phyloP scores from a whole-genome alignment of 2,888 invertebrate genomes.

The Erannis defoliaria region DNA sequence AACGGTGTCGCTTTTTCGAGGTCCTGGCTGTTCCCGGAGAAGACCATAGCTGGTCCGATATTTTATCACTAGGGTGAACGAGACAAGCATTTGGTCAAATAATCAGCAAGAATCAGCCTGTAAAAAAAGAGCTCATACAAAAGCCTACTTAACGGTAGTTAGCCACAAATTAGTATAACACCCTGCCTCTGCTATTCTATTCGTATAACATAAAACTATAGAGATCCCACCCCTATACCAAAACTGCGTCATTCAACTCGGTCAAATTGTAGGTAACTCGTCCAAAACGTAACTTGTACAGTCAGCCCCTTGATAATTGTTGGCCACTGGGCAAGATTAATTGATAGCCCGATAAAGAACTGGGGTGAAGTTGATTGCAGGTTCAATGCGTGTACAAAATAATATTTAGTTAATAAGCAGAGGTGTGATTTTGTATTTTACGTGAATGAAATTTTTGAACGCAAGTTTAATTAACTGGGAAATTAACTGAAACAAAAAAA shows the following conservation, averaged over 20 bases:
- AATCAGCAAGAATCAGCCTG: no score
- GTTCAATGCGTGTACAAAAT: slow-evolving; percentile 35
- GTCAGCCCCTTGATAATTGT: slow-evolving; percentile 58
- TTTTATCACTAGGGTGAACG: no score
- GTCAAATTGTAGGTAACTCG: slow-evolving; percentile 55
- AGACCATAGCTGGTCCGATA: no score
- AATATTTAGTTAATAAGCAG: slow-evolving; percentile 27
- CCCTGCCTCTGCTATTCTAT: no score
- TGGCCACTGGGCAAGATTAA: slow-evolving; percentile 61
- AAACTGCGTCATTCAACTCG: slow-evolving; percentile 43
- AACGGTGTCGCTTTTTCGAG: no score
- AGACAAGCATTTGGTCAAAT: no score
- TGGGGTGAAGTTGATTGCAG: slow-evolving; percentile 45
- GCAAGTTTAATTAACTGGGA: slow-evolving; percentile 4
- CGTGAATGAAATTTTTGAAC: slow-evolving; percentile 17
- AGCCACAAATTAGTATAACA: no score
- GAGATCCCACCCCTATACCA: slow-evolving; percentile 8
- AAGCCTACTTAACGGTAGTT: no score
- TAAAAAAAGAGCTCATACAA: no score
- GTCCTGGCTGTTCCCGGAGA: no score
- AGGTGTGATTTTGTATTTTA: slow-evolving; percentile 30
- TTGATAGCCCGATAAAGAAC: slow-evolving; percentile 55
- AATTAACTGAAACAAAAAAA: no score
- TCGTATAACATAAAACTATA: not conserved
- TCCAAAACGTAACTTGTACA: slow-evolving; percentile 55